Evolutionary conservation across 2,888 invertebrate species (phyloP), one percentile per base, ranked within the genome.

Genomic region (Rhamphomyia laevipes): DNA sequence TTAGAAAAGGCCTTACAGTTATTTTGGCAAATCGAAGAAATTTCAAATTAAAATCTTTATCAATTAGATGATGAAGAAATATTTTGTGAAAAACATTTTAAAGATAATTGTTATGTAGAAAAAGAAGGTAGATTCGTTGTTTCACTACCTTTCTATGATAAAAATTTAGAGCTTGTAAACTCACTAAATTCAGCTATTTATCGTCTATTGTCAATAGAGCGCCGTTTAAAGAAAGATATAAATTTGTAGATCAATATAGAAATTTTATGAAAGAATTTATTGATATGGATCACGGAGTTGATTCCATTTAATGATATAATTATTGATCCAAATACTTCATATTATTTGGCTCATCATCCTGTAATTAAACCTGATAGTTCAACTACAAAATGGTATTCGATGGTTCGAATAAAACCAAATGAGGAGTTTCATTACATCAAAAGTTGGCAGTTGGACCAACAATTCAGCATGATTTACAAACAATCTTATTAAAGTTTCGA

Each of bases 371-470:
- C 37, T 11, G 42, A 35, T 9, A 54, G 52, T 15, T 17, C 35
- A 4, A 47, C 51, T 9, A 50, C 52, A 7, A 47, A 46, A 23
- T 21, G 40, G 52, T 52, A 1, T 48, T 48, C 23, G 50, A 52
- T 21, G 48, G 46, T 18, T 51, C 50, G 1, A 41, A 37, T 2
- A 52, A 49, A 27, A 48, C 51, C 23, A 30, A 42, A 43, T 45
- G 50, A 6, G 54, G 55, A 9, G 30, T 54, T 12, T 56, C 56
- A 13, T 33, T 59, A n/a, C 62, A 61, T 47, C 55, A 57, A 9
- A 37, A 48, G 5, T 51, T 60, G 21, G 43, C 53, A 43, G 42
- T 50, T 10, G 63, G 62, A 1, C 60, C 60, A 2, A 48, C 48
- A 1, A 27, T 60, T 10, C 58, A 59, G 44, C 46, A 56, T 7